phyloP scores from a whole-genome alignment of 1,140 invertebrate genomes.

The Riptortus pedestris region DNA sequence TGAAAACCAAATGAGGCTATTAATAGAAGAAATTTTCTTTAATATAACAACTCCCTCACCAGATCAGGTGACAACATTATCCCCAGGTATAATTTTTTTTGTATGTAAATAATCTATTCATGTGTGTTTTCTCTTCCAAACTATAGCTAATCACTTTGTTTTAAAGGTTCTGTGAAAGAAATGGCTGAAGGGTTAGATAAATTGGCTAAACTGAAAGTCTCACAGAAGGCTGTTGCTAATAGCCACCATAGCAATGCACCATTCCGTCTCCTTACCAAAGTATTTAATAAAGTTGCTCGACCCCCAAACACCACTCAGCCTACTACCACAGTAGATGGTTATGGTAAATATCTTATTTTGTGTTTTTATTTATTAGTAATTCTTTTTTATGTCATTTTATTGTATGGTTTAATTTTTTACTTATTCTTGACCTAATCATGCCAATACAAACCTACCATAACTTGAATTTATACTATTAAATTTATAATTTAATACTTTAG shows the following conservation, averaged over 20 bases:
- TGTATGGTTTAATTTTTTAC: too few species aligned
- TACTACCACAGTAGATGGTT: constrained; percentile 4
- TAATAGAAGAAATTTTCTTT: constrained; percentile 28
- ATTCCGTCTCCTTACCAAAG: constrained; percentile 53
- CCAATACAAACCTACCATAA: too few species aligned
- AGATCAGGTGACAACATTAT: neutral
- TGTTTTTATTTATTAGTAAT: neutral
- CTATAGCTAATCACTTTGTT: neutral
- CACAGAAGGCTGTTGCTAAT: neutral
- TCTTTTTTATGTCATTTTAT: neutral
- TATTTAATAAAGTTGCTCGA: constrained; percentile 46
- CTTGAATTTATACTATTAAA: too few species aligned
- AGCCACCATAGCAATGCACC: constrained; percentile 9
- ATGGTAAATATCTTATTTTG: constrained; percentile 27
- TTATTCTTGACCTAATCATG: too few species aligned
- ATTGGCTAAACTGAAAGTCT: neutral
- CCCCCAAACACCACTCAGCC: constrained; percentile 21
- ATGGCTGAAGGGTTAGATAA: constrained; percentile 8
- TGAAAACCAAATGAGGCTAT: constrained; percentile 19
- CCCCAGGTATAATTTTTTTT: neutral
- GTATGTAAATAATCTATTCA: too few species aligned
- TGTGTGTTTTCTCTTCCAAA: too few species aligned
- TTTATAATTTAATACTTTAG: too few species aligned
- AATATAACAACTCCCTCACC: constrained; percentile 20
- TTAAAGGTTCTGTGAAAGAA: constrained; percentile 1